Conservation (phyloP, 2,888 invertebrate genomes). For the Ochropleura leucogaster region DNA sequence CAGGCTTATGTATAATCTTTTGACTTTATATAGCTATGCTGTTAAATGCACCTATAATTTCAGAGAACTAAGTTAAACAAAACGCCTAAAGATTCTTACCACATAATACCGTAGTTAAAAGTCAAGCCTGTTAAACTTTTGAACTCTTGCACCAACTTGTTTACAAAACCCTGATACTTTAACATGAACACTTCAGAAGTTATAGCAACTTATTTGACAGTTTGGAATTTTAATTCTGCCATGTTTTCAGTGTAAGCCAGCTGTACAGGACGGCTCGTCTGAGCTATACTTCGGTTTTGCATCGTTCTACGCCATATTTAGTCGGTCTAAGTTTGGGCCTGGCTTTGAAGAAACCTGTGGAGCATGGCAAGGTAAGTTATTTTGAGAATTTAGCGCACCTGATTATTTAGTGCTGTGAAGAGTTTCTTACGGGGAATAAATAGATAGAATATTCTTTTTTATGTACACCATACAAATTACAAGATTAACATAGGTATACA, state of each 20-base stretch:
- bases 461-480: too few relatives aligned
- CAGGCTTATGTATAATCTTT: too few relatives aligned
- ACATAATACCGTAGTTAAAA: slow-evolving; percentile 51
- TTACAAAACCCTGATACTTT: slow-evolving; percentile 60
- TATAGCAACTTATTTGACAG: slow-evolving; percentile 49
- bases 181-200: slow-evolving; percentile 60
- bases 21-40: background rate
- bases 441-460: too few relatives aligned
- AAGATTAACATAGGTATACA: too few relatives aligned
- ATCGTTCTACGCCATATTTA: slow-evolving; percentile 92
- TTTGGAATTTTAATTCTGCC: slow-evolving; percentile 63
- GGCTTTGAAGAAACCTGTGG: slow-evolving; percentile 84
- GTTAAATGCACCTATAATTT: background rate
- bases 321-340: slow-evolving; percentile 92
- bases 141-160: slow-evolving; percentile 52
- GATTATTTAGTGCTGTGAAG: too few relatives aligned
- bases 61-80: slow-evolving; percentile 32
- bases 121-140: slow-evolving; percentile 52
- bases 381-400: background rate
- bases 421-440: background rate
- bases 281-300: slow-evolving; percentile 91
- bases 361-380: slow-evolving; percentile 79
- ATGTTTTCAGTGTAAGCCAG: slow-evolving; percentile 91
- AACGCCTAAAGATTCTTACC: slow-evolving; percentile 1
- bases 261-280: slow-evolving; percentile 93